Evolutionary conservation across 2,797 vertebrate species (phyloP).

Genomic region (Hapalemur alaotrensis): DNA sequence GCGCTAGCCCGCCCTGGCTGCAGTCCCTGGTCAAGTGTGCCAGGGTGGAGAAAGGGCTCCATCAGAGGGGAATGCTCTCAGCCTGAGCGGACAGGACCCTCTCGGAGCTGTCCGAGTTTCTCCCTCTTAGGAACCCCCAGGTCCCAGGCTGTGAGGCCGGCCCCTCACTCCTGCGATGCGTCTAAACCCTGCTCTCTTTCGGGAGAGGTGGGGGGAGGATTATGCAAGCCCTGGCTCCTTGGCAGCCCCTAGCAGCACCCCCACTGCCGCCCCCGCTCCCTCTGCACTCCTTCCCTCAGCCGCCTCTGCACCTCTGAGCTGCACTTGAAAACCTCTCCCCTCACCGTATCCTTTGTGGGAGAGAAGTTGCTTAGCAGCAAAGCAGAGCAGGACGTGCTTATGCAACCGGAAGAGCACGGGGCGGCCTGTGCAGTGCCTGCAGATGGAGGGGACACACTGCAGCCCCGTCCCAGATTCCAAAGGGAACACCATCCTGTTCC

Average conservation of each 20-base stretch:
- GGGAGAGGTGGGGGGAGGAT: slow-evolving; percentile 46
- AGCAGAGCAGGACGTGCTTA: slow-evolving; percentile 54
- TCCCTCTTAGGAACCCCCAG: background rate
- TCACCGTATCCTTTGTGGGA: slow-evolving; percentile 63
- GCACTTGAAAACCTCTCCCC: slow-evolving; percentile 75
- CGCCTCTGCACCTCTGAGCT: slow-evolving; percentile 76
- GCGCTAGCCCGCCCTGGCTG: background rate
- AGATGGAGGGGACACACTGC: background rate
- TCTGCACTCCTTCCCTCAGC: slow-evolving; percentile 74
- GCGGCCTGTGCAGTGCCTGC: background rate
- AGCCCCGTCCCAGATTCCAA: background rate
- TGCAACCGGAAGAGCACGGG: background rate
- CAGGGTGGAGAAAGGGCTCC: background rate
- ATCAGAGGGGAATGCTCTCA: background rate
- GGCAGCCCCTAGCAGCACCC: slow-evolving; percentile 68
- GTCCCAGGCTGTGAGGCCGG: background rate
- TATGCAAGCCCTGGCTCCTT: slow-evolving; percentile 71
- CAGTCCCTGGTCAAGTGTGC: background rate
- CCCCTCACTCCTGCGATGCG: background rate
- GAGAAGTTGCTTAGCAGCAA: slow-evolving; percentile 74
- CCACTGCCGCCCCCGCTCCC: slow-evolving; percentile 67
- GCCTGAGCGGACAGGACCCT: background rate
- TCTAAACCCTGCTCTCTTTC: slow-evolving; percentile 35
- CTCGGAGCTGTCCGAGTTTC: background rate
- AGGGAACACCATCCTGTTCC: background rate